Conservation (phyloP, 2,888 invertebrate species). For the Polydrusus tereticollis region DNA sequence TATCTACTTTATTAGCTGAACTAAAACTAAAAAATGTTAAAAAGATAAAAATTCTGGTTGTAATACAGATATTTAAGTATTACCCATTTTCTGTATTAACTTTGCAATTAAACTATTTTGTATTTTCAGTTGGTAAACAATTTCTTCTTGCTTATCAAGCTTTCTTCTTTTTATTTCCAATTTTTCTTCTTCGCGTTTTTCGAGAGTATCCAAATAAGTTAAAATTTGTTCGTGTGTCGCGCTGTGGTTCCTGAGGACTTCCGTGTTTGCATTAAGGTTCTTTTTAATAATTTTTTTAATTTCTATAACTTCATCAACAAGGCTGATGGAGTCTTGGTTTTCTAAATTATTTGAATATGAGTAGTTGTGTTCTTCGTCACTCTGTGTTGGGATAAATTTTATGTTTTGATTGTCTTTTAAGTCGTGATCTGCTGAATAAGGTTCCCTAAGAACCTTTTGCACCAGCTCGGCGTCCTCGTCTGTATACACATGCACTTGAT, state of each 20-base stretch:
- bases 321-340: neutral
- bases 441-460: slow-evolving; percentile 10
- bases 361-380: slow-evolving; percentile 2
- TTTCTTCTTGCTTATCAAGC: slow-evolving; percentile 30
- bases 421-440: no score
- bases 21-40: no score
- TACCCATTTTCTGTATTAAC: slow-evolving; percentile 34
- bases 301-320: slow-evolving; percentile 14
- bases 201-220: slow-evolving; percentile 20
- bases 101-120: slow-evolving; percentile 45
- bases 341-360: neutral
- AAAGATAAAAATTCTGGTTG: no score
- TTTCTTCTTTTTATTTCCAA: slow-evolving; percentile 26
- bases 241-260: slow-evolving; percentile 22
- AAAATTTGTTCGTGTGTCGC: slow-evolving; percentile 36
- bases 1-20: no score
- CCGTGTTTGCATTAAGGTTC: slow-evolving; percentile 11
- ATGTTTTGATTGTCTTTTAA: neutral
- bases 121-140: slow-evolving; percentile 44
- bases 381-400: neutral
- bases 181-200: slow-evolving; percentile 38
- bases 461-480: slow-evolving; percentile 10
- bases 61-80: no score
- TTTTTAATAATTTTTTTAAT: slow-evolving; percentile 23
- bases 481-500: neutral